Evolutionary conservation across 1,140 invertebrate species (phyloP), one percentile per base, ranked within the genome.

Genomic region (Penaeus japonicus): DNA sequence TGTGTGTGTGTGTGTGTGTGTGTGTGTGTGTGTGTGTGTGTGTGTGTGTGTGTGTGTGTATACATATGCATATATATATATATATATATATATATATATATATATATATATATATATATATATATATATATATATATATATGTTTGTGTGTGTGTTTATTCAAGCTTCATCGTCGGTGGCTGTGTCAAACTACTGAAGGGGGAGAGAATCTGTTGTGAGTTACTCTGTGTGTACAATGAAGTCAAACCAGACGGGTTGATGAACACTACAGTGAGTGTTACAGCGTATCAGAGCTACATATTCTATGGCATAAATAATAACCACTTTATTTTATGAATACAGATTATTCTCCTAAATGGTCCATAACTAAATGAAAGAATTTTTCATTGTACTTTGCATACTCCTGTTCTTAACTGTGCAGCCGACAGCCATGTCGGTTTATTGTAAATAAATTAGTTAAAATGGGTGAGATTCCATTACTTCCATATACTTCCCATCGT

Each of bases 101-200:
- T 82, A 82, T 82, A 82, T 82, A 82, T 62, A 82, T 82, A 82
- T 82, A 82, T 82, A 82, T 82, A 82, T 82, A 82, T 82, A 82
- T 82, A 82, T 82, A 82, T 82, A 82, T 82, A 82, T 82, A 82
- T 82, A 57, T 57, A 59, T 30, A 73, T 7, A 27, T n/a, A 73
- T 24, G 30, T n/a, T 27, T 59, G 55, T 78, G 24, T 35, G 35
- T 54, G 18, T 53, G 39, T 78, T 55, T 59, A 59, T 84, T 32
- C 57, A 32, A 54, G 30, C 24, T 54, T 79, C 22, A 70, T 39
- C 53, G 73, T 78, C 78, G 54, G 54, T 59, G 54, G 75, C 70
- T 85, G 75, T 77, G 84, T 85, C 59, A 35, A 47, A 47, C 47
- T 47, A 47, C 47, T 47, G 47, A 47, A 47, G 47, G 15, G 10